These are phyloP conservation scores for Hydrotaea diabolus DNA, from an alignment of 2,888 invertebrate species.

Conservation along the genomic window DNA sequence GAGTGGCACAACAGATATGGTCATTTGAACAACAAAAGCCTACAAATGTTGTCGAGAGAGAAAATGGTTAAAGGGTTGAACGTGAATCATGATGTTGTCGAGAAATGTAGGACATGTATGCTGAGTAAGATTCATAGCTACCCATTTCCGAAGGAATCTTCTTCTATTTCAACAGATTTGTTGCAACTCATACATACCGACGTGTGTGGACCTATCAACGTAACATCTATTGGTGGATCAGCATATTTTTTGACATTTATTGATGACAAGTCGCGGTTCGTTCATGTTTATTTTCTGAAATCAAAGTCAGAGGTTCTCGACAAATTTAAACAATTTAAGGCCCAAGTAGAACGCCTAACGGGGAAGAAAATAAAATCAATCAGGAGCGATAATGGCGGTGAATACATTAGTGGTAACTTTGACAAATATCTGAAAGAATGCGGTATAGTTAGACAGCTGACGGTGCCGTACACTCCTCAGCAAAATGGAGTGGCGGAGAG, in stretches of 20 bases:
- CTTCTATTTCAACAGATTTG: too few species aligned
- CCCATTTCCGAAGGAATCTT: too few species aligned
- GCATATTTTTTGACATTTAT: slow-evolving; percentile 41
- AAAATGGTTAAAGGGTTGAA: too few species aligned
- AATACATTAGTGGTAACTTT: too few species aligned
- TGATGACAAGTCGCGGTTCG: slow-evolving; percentile 40
- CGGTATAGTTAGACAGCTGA: too few species aligned
- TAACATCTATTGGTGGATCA: slow-evolving; percentile 3
- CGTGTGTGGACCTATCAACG: slow-evolving; percentile 22
- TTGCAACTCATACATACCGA: too few species aligned
- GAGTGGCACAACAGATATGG: too few species aligned
- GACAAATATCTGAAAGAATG: too few species aligned
- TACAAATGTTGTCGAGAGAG: too few species aligned
- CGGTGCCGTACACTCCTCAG: background rate
- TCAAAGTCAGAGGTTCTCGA: too few species aligned
- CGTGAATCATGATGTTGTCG: too few species aligned
- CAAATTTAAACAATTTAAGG: slow-evolving; percentile 32
- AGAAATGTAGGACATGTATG: slow-evolving; percentile 47
- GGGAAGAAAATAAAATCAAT: slow-evolving; percentile 38
- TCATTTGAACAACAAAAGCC: too few species aligned
- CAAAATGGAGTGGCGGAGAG: background rate
- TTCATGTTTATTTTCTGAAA: slow-evolving; percentile 53
- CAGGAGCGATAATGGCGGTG: slow-evolving; percentile 42
- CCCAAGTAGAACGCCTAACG: slow-evolving; percentile 24
- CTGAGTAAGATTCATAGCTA: slow-evolving; percentile 53